phyloP scores from a whole-genome alignment of 1,140 invertebrate species.

The Ips typographus region DNA sequence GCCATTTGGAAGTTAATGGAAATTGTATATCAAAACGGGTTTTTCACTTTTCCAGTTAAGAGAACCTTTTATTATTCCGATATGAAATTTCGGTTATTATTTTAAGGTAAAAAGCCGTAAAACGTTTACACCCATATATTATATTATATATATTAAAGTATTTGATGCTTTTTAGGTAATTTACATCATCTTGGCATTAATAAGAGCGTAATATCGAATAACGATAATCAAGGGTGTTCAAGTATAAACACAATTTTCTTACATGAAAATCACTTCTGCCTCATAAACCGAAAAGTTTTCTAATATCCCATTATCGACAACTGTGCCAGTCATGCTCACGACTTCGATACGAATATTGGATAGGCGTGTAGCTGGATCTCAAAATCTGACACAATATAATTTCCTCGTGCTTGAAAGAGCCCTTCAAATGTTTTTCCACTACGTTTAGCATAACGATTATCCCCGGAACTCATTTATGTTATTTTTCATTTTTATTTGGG shows the following conservation, averaged over 20 bases:
- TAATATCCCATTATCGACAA: slow-evolving; percentile 40
- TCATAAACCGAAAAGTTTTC: slow-evolving; percentile 37
- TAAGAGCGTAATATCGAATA: neutral
- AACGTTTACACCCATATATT: too few species aligned
- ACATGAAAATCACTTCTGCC: slow-evolving; percentile 35
- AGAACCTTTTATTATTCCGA: too few species aligned
- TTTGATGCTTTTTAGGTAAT: too few species aligned
- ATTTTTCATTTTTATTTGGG: slow-evolving; percentile 2
- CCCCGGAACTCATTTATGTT: slow-evolving; percentile 8
- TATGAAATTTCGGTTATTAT: too few species aligned
- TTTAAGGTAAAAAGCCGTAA: too few species aligned
- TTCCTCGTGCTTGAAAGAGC: slow-evolving; percentile 26
- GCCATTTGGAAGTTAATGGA: neutral
- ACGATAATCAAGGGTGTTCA: neutral
- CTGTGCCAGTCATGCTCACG: slow-evolving; percentile 37
- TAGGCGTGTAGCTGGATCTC: slow-evolving; percentile 32
- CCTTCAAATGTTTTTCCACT: slow-evolving; percentile 33
- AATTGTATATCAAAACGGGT: too few species aligned
- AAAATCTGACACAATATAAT: slow-evolving; percentile 37
- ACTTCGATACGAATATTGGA: slow-evolving; percentile 29
- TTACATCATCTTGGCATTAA: neutral
- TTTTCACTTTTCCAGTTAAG: too few species aligned
- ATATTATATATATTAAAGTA: too few species aligned
- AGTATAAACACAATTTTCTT: slow-evolving; percentile 33
- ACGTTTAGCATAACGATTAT: slow-evolving; percentile 35